phyloP scores from a whole-genome alignment of 2,797 vertebrate species.

The Myotis pilosus region DNA sequence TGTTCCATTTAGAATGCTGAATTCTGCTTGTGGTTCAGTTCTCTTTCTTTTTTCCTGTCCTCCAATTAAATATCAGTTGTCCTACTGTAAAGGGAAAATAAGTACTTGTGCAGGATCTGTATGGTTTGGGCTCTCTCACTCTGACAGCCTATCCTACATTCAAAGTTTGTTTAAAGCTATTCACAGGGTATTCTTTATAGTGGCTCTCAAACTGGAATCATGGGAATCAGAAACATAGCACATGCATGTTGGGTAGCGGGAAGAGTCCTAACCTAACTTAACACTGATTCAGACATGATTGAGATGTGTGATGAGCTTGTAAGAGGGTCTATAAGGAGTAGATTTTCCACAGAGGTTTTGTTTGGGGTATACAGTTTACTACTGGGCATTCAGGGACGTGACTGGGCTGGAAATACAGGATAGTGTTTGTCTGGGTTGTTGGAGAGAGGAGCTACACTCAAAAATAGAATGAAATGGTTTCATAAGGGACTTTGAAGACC shows the following conservation, averaged over 20 bases:
- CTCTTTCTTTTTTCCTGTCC: neutral
- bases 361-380: neutral
- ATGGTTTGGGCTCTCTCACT: neutral
- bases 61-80: conserved; percentile 25
- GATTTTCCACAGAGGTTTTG: neutral
- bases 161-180: neutral
- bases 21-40: neutral
- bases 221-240: neutral
- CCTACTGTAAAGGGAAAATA: conserved; percentile 9
- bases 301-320: neutral
- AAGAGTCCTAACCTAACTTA: neutral
- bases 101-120: neutral
- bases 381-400: neutral
- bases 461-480: neutral
- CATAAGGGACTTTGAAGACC: neutral
- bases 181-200: neutral
- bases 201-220: neutral
- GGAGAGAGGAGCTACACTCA: neutral
- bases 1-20: conserved; percentile 19
- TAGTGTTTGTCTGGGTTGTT: neutral
- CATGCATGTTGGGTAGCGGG: neutral
- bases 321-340: neutral
- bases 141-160: neutral
- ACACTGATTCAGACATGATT: neutral
- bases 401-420: neutral